Conservation (phyloP, 2,888 invertebrate genomes). For the Aphodius sticticus region DNA sequence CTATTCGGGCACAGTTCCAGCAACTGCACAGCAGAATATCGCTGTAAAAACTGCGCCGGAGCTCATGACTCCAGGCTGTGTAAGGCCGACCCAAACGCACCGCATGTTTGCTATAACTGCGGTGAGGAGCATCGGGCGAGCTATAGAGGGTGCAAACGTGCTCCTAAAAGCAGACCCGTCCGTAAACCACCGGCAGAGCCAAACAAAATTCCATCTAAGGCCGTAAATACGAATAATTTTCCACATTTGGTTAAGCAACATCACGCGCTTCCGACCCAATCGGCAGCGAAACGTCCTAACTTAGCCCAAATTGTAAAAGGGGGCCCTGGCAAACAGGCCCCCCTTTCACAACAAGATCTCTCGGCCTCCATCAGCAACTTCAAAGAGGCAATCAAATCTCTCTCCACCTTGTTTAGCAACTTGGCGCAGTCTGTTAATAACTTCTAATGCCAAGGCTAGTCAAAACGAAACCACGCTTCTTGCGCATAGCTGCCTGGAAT, state of each 20-base stretch:
- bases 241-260: neutral
- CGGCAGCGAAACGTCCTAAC: neutral
- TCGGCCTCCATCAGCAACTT: neutral
- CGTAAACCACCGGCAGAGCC: neutral
- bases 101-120: neutral
- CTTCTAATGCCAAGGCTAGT: neutral
- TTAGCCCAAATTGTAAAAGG: neutral
- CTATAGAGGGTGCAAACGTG: neutral
- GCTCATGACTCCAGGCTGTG: neutral
- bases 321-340: neutral
- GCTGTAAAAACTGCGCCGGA: neutral
- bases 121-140: neutral
- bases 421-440: neutral
- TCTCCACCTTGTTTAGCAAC: neutral
- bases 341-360: neutral
- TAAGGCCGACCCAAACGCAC: neutral
- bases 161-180: neutral
- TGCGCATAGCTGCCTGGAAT: neutral
- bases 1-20: neutral
- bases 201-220: neutral
- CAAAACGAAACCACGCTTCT: neutral
- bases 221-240: neutral
- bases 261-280: neutral
- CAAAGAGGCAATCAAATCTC: neutral
- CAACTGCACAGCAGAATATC: neutral